A percentile compares a stretch with the other conserved stretches of the same genome.
Conservation (phyloP, 2,113 vertebrate genomes). For the Cephalopholis sonnerati region DNA sequence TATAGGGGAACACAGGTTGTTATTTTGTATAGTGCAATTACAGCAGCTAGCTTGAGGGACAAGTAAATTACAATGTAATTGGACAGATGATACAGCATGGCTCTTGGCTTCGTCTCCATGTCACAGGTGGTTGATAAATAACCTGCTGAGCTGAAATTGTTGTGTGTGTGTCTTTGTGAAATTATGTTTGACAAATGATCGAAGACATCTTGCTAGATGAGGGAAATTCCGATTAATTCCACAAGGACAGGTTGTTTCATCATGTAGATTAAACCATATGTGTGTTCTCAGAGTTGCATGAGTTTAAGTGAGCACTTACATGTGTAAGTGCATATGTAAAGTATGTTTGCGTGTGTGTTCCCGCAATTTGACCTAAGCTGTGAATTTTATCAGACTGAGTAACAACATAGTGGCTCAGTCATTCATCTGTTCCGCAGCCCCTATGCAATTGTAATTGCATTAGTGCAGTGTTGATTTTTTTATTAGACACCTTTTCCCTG, state of each 20-base stretch:
- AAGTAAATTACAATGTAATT: slow-evolving; percentile 64
- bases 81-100: slow-evolving; percentile 59
- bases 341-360: slow-evolving; percentile 8
- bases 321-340: background rate
- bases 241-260: slow-evolving; percentile 42
- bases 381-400: slow-evolving; percentile 42
- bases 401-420: slow-evolving; percentile 39
- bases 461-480: slow-evolving; percentile 72
- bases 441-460: slow-evolving; percentile 70
- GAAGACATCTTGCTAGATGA: background rate
- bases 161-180: slow-evolving; percentile 3
- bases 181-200: slow-evolving; percentile 40
- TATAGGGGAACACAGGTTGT: slow-evolving; percentile 16
- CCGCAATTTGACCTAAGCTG: slow-evolving; percentile 13
- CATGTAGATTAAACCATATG: background rate
- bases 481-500: slow-evolving; percentile 73
- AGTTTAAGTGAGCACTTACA: background rate
- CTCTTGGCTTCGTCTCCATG: slow-evolving; percentile 37
- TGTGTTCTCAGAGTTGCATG: background rate
- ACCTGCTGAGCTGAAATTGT: slow-evolving; percentile 22
- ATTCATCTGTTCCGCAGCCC: slow-evolving; percentile 50
- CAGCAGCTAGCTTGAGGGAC: slow-evolving; percentile 54
- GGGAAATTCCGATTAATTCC: slow-evolving; percentile 9
- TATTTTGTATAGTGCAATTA: slow-evolving; percentile 46
- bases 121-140: slow-evolving; percentile 63